Base-by-base conservation (phyloP, 1,140 invertebrate genomes). In the Drosophila grimshawi region DNA sequence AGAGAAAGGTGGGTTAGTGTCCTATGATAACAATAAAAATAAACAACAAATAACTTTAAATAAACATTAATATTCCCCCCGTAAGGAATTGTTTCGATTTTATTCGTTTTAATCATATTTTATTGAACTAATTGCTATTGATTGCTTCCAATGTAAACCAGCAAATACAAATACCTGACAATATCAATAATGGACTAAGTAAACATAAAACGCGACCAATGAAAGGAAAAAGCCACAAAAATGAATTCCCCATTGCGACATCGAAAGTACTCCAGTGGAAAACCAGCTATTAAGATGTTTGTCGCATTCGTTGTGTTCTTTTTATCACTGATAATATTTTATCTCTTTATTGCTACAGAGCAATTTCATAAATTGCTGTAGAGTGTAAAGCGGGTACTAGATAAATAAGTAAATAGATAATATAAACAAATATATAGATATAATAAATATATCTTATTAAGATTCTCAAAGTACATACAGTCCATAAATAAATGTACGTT, bases 351-450 rank as follows among this genome's bases (percentile, higher is more conserved):
- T 32, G 69, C 77, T 66, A 75, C 68, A 77, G 89, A 75, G 61
- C 80, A 89, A 89, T 88, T 89, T 39, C 52, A 78, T 45, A 77
- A 86, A 86, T 71, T 72, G 71, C 80, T 73, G 35, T 90, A 62
- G 57, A 73, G 41, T 70, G 41, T 27, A 37, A 53, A 52, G 52
- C 39, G 39, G n/a, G 39, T 19, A 19, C 19, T 19, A 19, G 19
- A 19, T 19, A 19, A 19, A 19, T 19, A 19, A 19, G 19, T 19
- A 19, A 19, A 19, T 19, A 19, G 19, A 29, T 30, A 55, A 89
- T 64, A 57, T 30, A 11, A 56, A 39, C 3, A 69, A 19, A 55
- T 46, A 32, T 8, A 11, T 32, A 57, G 5, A 64, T 39, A 45
- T 19, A 2, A 19, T 11, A 51, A 5, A 64, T n/a, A n/a, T 39